A percentile compares a stretch with the other conserved stretches of the same genome.
Evolutionary conservation across 1,140 invertebrate genomes (phyloP).

Genomic region (Drosophila willistoni): DNA sequence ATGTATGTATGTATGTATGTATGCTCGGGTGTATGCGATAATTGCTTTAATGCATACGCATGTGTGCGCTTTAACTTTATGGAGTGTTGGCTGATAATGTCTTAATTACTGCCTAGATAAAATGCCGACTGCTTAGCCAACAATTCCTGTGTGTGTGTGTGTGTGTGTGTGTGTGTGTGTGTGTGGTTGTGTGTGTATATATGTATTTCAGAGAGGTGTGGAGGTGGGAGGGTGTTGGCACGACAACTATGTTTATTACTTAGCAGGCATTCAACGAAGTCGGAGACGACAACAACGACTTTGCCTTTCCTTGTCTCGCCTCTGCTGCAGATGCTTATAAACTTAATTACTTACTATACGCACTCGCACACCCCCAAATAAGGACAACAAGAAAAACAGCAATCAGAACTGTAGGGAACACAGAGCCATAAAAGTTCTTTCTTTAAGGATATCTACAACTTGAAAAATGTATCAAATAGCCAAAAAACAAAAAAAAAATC

Average conservation of each 20-base stretch:
- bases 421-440: conserved; percentile 26
- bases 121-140: conserved; percentile 72
- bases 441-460: conserved; percentile 39
- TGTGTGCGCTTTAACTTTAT: conserved; percentile 80
- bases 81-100: conserved; percentile 80
- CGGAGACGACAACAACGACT: conserved; percentile 21
- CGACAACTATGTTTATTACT: conserved; percentile 78
- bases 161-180: conserved; percentile 12
- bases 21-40: conserved; percentile 56
- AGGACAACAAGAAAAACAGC: conserved; percentile 19
- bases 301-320: neutral
- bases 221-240: conserved; percentile 39
- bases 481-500: conserved; percentile 15
- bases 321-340: conserved; percentile 61
- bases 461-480: conserved; percentile 15
- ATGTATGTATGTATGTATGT: conserved; percentile 13
- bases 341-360: conserved; percentile 62
- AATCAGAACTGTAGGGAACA: conserved; percentile 7
- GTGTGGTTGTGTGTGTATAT: conserved; percentile 10
- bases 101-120: conserved; percentile 80
- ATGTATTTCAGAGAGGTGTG: neutral
- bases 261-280: conserved; percentile 47
- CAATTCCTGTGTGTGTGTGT: conserved; percentile 24
- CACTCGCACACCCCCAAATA: neutral
- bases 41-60: conserved; percentile 78